phyloP scores from a whole-genome alignment of 2,797 vertebrate genomes.

The Darevskia mixta region DNA sequence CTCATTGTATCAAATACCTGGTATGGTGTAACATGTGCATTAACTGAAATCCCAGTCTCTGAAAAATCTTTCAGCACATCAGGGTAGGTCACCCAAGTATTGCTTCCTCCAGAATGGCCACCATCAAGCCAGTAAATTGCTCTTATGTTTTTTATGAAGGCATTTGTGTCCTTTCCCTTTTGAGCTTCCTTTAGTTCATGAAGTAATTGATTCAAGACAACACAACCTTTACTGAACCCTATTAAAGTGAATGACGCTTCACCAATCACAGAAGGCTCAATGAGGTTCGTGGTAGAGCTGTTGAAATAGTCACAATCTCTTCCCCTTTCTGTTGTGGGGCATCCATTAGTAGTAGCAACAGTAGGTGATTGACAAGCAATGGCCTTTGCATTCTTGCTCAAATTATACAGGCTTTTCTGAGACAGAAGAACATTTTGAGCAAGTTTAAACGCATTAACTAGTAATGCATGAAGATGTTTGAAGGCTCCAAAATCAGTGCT shows the following conservation, averaged over 20 bases:
- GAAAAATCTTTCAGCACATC: conserved; percentile 87
- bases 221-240: conserved; percentile 98
- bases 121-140: conserved; percentile 97
- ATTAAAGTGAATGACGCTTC: conserved; percentile 88
- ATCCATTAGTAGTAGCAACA: conserved; percentile 76
- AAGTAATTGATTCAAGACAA: conserved; percentile 96
- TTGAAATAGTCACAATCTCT: conserved; percentile 71
- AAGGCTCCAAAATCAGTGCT: conserved; percentile 85
- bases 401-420: conserved; percentile 69
- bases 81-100: conserved; percentile 94
- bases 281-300: conserved; percentile 61
- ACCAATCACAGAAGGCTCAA: conserved; percentile 71
- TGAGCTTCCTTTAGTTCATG: conserved; percentile 90
- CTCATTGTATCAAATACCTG: conserved; percentile 95
- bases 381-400: conserved; percentile 72
- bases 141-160: conserved; percentile 85
- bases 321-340: conserved; percentile 69
- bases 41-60: conserved; percentile 84
- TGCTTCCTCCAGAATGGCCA: conserved; percentile 93
- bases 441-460: conserved; percentile 89
- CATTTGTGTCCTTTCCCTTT: conserved; percentile 82
- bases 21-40: conserved; percentile 95
- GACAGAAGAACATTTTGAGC: conserved; percentile 78
- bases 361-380: conserved; percentile 70
- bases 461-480: conserved; percentile 88